These are phyloP conservation scores for Alosa sapidissima DNA, from an alignment of 2,797 vertebrate species.

Conservation along the genomic window DNA sequence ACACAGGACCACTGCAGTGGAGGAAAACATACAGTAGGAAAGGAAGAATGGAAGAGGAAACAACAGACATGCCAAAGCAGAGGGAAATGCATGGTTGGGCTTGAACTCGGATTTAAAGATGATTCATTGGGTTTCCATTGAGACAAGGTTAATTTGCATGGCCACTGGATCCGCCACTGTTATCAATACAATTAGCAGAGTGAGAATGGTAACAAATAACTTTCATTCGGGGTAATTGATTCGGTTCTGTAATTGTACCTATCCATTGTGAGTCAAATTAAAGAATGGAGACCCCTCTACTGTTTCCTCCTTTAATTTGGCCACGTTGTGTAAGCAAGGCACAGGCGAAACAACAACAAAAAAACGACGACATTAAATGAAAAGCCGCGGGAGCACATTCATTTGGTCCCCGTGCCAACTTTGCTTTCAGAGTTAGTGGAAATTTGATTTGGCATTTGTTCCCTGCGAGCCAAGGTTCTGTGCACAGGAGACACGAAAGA, in stretches of 20 bases:
- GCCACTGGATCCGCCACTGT: conserved; percentile 61
- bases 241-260: conserved; percentile 71
- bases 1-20: neutral
- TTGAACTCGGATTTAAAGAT: conserved; percentile 59
- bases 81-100: conserved; percentile 53
- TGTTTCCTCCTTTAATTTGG: conserved; percentile 57
- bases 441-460: conserved; percentile 72
- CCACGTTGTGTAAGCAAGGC: conserved; percentile 49
- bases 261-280: conserved; percentile 66
- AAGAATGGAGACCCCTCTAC: conserved; percentile 48
- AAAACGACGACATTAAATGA: conserved; percentile 31
- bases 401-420: conserved; percentile 46
- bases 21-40: neutral
- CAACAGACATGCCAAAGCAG: conserved; percentile 51
- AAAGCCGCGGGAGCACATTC: conserved; percentile 5
- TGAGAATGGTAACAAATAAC: conserved; percentile 65
- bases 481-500: conserved; percentile 70
- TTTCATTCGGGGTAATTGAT: conserved; percentile 70
- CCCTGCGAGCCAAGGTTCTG: conserved; percentile 56
- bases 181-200: conserved; percentile 68
- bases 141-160: conserved; percentile 62
- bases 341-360: conserved; percentile 31
- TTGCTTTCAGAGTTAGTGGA: conserved; percentile 68
- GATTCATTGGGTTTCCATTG: conserved; percentile 62
- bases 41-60: conserved; percentile 47